phyloP scores from a whole-genome alignment of 1,140 invertebrate species.

The Drosophila hydei region DNA sequence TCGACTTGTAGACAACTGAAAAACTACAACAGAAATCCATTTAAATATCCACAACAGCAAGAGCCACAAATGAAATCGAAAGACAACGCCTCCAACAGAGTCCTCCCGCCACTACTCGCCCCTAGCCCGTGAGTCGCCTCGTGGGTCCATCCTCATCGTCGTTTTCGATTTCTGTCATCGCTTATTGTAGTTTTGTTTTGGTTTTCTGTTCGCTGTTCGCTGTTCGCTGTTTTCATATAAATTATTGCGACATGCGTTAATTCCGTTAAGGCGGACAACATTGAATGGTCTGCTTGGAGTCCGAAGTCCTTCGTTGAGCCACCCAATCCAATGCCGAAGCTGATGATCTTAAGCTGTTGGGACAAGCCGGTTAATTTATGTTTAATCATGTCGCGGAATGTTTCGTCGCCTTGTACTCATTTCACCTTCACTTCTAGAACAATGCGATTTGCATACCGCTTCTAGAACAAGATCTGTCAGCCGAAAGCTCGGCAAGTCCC shows the following conservation, averaged over 20 bases:
- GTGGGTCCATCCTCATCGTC: conserved; percentile 7
- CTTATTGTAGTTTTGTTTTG: conserved; percentile 26
- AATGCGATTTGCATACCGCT: conserved; percentile 52
- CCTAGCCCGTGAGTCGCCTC: not conserved
- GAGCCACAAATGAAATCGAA: conserved; percentile 37
- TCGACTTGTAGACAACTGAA: conserved; percentile 71
- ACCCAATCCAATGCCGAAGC: conserved; percentile 3
- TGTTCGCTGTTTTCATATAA: conserved; percentile 52
- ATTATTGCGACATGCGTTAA: conserved; percentile 75
- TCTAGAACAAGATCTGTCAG: not conserved
- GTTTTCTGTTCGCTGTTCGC: not conserved
- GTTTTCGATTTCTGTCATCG: conserved; percentile 62
- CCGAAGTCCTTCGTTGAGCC: conserved; percentile 29
- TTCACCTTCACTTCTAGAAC: conserved; percentile 26
- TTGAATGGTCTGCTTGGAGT: conserved; percentile 19
- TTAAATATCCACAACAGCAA: conserved; percentile 49
- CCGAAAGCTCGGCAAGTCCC: not conserved
- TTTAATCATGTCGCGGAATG: conserved; percentile 61
- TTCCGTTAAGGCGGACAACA: conserved; percentile 41
- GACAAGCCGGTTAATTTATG: conserved; percentile 45
- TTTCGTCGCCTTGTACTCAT: conserved; percentile 29
- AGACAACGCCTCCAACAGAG: conserved; percentile 41
- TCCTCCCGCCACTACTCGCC: not conserved
- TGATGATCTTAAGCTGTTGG: conserved; percentile 49
- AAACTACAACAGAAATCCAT: conserved; percentile 77